Evolutionary conservation across 2,888 invertebrate genomes (phyloP), one percentile per base, ranked within the genome.

Genomic region (Lycaena phlaeas): DNA sequence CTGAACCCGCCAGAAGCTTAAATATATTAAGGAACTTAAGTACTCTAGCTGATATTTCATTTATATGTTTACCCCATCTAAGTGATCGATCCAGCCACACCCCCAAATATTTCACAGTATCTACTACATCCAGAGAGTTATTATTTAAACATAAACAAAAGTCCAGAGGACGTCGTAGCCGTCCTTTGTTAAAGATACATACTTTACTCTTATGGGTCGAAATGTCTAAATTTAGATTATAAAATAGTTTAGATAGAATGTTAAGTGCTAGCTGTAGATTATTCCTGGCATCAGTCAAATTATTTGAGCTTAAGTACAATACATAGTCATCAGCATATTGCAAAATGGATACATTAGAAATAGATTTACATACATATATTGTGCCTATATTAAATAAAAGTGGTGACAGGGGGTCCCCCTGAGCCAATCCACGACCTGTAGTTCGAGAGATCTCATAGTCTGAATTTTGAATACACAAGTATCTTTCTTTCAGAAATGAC

Each of bases 321-420:
- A 52, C 52, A 36, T 39, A 54, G 18, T 54, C 54, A 34, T 56
- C 52, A 0, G 53, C 55, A 28, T 53, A 54, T 27, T 54, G 52
- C 0, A 41, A 40, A 6, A 49, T 34, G 4, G 9, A 4, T 6
- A 48, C 42, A 31, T 46, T 41, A 3, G 14, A 11, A 41, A 48
- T 25, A 6, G 12, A 0, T 6, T 36, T 22, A 14, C 49, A 44
- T 6, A 53, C 44, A 10, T 42, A 11, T n/a, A 31, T n/a, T 1
- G 52, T 51, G 0, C 36, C 41, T 1, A 54, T 38, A 40, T 55
- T 54, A 42, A 56, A 53, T 2, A 55, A 18, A 3, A 55, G 14
- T 2, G 54, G 53, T 1, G 56, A 53, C 4, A 53, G 2, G 0
- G 54, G 56, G 11, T 56, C 54, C 0, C 54, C 52, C 14, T 56